Conservation (phyloP, 2,113 vertebrate species). For the Sander lucioperca region DNA sequence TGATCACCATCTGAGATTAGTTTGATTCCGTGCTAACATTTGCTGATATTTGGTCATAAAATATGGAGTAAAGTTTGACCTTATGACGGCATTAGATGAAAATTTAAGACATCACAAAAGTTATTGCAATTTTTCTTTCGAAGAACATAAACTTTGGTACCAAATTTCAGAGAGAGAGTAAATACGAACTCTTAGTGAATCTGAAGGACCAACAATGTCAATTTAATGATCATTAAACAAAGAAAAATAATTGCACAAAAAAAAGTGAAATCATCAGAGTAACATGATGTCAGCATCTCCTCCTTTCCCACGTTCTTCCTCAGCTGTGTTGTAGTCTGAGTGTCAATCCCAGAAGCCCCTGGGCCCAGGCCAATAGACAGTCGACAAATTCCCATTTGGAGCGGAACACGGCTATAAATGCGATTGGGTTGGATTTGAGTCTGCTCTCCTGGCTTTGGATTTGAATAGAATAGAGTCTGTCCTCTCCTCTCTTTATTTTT, state of each 20-base stretch:
- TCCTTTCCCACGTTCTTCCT: background rate
- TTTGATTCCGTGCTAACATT: too few relatives aligned
- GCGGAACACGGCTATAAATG: slow-evolving; percentile 61
- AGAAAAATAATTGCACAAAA: background rate
- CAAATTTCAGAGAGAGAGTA: background rate
- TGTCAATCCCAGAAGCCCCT: slow-evolving; percentile 55
- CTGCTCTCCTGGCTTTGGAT: slow-evolving; percentile 63
- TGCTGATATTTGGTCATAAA: too few relatives aligned
- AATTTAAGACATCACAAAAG: too few relatives aligned
- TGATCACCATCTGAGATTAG: too few relatives aligned
- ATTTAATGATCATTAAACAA: background rate
- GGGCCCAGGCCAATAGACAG: slow-evolving; percentile 40
- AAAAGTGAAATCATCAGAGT: background rate
- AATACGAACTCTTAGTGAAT: background rate
- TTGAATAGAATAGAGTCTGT: slow-evolving; percentile 70
- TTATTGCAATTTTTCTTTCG: background rate
- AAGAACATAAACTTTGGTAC: background rate
- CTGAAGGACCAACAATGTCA: background rate
- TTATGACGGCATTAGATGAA: background rate
- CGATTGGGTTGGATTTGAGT: slow-evolving; percentile 66
- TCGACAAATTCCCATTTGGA: slow-evolving; percentile 67
- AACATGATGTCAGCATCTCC: slow-evolving; percentile 5
- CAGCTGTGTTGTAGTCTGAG: slow-evolving; percentile 28
- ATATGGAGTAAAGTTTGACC: too few relatives aligned
- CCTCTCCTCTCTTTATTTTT: slow-evolving; percentile 27